Evolutionary conservation across 2,888 invertebrate species (phyloP).

Genomic region (Scaptomyza reducta): DNA sequence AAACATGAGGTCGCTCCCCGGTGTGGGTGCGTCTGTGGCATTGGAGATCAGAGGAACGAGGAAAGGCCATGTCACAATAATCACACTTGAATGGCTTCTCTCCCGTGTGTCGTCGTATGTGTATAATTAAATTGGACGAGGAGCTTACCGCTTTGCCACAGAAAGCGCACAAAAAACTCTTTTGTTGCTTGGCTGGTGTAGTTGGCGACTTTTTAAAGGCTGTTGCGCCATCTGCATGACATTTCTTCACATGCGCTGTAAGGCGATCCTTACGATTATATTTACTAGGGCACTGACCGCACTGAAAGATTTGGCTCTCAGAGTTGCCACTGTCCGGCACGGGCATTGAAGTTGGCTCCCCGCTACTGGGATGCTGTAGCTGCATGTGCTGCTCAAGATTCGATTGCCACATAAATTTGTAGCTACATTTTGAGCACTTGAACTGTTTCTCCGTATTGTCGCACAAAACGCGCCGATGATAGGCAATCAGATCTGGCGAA

Average conservation of each 20-base stretch:
- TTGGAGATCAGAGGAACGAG: conserved; percentile 87
- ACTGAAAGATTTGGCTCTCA: conserved; percentile 72
- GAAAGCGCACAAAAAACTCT: conserved; percentile 86
- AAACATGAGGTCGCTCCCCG: conserved; percentile 86
- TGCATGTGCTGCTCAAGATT: conserved; percentile 78
- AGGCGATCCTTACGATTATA: conserved; percentile 82
- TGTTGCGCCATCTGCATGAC: conserved; percentile 48
- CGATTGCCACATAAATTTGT: conserved; percentile 83
- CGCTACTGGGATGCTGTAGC: conserved; percentile 55
- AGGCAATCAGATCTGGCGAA: conserved; percentile 85
- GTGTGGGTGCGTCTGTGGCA: conserved; percentile 87
- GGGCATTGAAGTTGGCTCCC: neutral
- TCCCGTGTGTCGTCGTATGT: conserved; percentile 88
- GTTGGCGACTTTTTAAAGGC: neutral
- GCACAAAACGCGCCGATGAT: conserved; percentile 85
- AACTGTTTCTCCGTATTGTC: conserved; percentile 76
- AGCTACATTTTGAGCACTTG: conserved; percentile 76
- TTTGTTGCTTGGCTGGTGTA: conserved; percentile 66
- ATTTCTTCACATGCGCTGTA: conserved; percentile 79
- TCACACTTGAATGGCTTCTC: conserved; percentile 88
- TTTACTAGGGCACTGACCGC: conserved; percentile 78
- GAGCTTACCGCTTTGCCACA: conserved; percentile 87
- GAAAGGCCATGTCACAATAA: conserved; percentile 87
- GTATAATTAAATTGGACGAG: conserved; percentile 87
- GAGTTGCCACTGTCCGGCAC: neutral